Percentiles rank a stretch among this genome's conserved stretches.
phyloP scores from a whole-genome alignment of 2,888 invertebrate species.

The Ecdyonurus torrentis region DNA sequence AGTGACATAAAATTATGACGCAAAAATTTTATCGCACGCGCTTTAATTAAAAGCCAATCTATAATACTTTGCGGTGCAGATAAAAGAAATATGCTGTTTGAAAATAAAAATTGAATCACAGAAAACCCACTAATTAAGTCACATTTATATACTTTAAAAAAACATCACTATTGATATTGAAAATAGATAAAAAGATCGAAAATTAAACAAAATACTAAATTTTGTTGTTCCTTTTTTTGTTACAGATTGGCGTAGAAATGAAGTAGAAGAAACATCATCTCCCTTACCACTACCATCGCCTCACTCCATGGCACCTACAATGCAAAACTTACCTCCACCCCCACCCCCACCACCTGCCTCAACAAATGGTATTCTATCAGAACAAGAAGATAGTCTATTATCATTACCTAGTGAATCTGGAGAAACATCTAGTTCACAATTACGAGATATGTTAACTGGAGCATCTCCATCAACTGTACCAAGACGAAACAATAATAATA shows the following conservation, averaged over 20 bases:
- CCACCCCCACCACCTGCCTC: constrained; percentile 21
- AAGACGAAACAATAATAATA: constrained; percentile 24
- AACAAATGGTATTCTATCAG: constrained; percentile 22
- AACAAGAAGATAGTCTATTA: constrained; percentile 24
- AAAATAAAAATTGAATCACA: no score
- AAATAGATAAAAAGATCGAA: background rate
- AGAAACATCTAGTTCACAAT: constrained; percentile 18
- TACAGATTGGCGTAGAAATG: background rate
- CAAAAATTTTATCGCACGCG: no score
- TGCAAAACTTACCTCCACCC: constrained; percentile 16
- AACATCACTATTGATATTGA: background rate
- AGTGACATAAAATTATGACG: no score
- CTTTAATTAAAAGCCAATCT: no score
- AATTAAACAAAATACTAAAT: background rate
- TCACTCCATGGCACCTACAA: no score
- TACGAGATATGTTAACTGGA: constrained; percentile 26
- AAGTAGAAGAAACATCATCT: background rate
- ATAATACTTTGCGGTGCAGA: no score
- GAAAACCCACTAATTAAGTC: background rate
- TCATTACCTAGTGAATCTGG: constrained; percentile 14
- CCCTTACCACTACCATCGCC: background rate
- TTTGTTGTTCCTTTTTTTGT: background rate
- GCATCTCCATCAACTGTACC: background rate
- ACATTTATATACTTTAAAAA: background rate
- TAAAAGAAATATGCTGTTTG: no score